These are phyloP conservation scores for Drosophila austrosaltans DNA, from an alignment of 2,888 invertebrate species.

Conservation along the genomic window DNA sequence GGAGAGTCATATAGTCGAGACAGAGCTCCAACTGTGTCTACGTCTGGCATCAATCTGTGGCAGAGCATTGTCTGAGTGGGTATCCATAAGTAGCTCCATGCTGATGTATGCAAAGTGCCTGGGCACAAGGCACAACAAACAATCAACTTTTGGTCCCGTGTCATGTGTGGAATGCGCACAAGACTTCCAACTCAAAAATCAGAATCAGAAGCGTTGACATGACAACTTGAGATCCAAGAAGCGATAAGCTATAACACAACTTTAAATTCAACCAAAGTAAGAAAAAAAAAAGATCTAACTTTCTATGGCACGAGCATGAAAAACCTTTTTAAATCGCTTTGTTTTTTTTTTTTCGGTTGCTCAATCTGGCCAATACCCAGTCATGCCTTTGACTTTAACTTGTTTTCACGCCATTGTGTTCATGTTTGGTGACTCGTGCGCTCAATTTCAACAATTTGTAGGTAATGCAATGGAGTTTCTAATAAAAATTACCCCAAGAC, in stretches of 20 bases:
- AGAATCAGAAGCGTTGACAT: conserved; percentile 82
- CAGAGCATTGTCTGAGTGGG: conserved; percentile 27
- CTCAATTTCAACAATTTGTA: conserved; percentile 76
- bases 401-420: conserved; percentile 77
- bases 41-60: conserved; percentile 74
- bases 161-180: conserved; percentile 58
- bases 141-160: conserved; percentile 40
- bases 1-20: conserved; percentile 18
- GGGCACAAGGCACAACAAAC: conserved; percentile 2
- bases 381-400: conserved; percentile 59
- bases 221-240: conserved; percentile 79
- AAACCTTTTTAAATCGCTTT: conserved; percentile 69
- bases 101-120: conserved; percentile 34
- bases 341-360: conserved; percentile 39
- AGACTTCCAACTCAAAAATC: conserved; percentile 36
- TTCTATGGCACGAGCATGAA: conserved; percentile 77
- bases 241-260: conserved; percentile 51
- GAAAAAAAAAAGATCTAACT: conserved; percentile 31
- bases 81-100: conserved; percentile 32
- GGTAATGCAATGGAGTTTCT: conserved; percentile 66
- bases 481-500: conserved; percentile 57
- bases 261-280: conserved; percentile 14
- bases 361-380: conserved; percentile 44
- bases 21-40: conserved; percentile 68
- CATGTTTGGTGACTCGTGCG: conserved; percentile 75